phyloP scores from a whole-genome alignment of 2,888 invertebrate species.

The Harpalus rufipes region DNA sequence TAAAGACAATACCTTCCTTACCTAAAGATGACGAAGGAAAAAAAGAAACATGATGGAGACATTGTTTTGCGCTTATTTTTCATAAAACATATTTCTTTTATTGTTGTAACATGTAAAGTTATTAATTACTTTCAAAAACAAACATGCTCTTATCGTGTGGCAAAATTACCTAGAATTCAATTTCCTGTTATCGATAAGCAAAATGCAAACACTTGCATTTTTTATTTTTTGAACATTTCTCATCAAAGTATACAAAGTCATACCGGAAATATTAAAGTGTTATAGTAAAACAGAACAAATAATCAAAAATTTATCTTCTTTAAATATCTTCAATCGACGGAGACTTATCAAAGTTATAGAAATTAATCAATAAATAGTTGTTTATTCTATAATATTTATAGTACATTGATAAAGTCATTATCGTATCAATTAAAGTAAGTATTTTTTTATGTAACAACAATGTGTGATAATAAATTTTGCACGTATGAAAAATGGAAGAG shows the following conservation, averaged over 20 bases:
- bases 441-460: conserved; percentile 32
- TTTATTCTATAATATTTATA: conserved; percentile 32
- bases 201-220: conserved; percentile 1
- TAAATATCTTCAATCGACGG: conserved; percentile 16
- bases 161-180: conserved; percentile 12
- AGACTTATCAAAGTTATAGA: background rate
- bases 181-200: conserved; percentile 7
- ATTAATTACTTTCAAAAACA: background rate
- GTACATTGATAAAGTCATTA: conserved; percentile 27
- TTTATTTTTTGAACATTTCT: background rate
- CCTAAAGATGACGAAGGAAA: too few relatives aligned
- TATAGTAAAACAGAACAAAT: background rate
- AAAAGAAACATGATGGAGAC: too few relatives aligned
- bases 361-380: conserved; percentile 13
- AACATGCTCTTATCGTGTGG: background rate
- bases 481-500: background rate
- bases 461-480: conserved; percentile 19
- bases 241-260: conserved; percentile 20
- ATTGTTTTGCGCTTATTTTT: too few relatives aligned
- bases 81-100: too few relatives aligned
- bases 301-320: background rate
- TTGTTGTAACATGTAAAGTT: too few relatives aligned
- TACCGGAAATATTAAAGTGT: conserved; percentile 35
- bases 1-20: too few relatives aligned
- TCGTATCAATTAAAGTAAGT: conserved; percentile 48